These are phyloP conservation scores for Epinephelus lanceolatus DNA, from an alignment of 2,113 vertebrate genomes.

Conservation along the genomic window DNA sequence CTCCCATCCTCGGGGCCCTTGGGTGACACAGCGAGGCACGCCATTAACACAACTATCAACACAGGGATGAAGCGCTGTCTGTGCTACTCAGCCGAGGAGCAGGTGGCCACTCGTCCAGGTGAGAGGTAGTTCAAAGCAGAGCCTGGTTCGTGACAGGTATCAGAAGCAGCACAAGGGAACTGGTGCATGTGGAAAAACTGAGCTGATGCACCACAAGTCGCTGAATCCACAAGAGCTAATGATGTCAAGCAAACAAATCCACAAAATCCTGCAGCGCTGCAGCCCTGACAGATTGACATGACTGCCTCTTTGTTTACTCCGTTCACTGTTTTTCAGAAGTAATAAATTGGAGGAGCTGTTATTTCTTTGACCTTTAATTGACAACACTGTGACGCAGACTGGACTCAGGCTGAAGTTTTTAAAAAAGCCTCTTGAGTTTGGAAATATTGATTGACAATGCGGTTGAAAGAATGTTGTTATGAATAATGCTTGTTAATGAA, in stretches of 20 bases:
- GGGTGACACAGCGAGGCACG: slow-evolving; percentile 22
- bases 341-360: slow-evolving; percentile 23
- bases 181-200: background rate
- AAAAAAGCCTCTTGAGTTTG: slow-evolving; percentile 22
- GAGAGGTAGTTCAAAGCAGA: slow-evolving; percentile 17
- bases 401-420: background rate
- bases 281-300: slow-evolving; percentile 11
- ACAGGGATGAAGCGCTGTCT: slow-evolving; percentile 18
- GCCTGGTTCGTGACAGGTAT: slow-evolving; percentile 13
- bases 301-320: slow-evolving; percentile 18
- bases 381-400: slow-evolving; percentile 1
- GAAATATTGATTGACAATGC: slow-evolving; percentile 37
- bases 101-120: slow-evolving; percentile 46
- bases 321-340: background rate
- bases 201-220: background rate
- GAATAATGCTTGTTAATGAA: slow-evolving; percentile 46
- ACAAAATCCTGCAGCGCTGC: slow-evolving; percentile 25
- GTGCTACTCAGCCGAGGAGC: slow-evolving; percentile 10
- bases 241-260: slow-evolving; percentile 27
- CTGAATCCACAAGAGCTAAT: slow-evolving; percentile 32
- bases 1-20: slow-evolving; percentile 3
- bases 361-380: slow-evolving; percentile 40
- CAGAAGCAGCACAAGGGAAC: background rate
- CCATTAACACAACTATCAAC: background rate
- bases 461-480: slow-evolving; percentile 33